Evolutionary conservation across 2,113 vertebrate genomes (phyloP), one percentile per base, ranked within the genome.

Genomic region (Ctenomys sociabilis): DNA sequence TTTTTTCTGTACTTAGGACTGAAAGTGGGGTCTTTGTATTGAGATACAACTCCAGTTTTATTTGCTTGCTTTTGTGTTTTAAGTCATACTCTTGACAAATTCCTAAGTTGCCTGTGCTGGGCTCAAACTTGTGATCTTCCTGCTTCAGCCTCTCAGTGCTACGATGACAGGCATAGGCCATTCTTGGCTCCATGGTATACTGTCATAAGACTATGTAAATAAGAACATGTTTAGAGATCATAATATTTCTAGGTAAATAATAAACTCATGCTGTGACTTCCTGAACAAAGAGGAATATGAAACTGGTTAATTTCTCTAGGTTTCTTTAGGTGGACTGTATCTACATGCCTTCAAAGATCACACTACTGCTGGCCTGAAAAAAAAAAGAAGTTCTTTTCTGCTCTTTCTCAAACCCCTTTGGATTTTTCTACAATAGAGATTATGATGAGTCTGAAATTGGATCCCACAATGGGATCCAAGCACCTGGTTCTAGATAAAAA

Each of bases 201-300:
- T 92, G 54, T 77, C 64, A 82, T 68, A 8, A 61, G 85, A 91
- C 72, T 16, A 77, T 37, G 21, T 37, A 85, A 66, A n/a, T 59
- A 89, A 92, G 28, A 3, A 12, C 22, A 1, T 68, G 54, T n/a
- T 37, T 90, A 77, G 40, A 91, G 26, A 75, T 88, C 43, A 10
- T 49, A 84, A 59, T 59, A 80, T 92, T 84, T 80, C 32, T 54
- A 87, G 73, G 70, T 83, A 91, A 91, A 61, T 68, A 87, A 59
- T 45, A 37, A 93, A 59, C 35, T 37, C 22, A 94, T 28, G 52
- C 0, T n/a, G 61, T 72, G 37, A 92, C 81, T 90, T 66, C 21
- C 5, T 81, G 64, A 90, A 91, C 83, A 43, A 78, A 88, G 37
- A 73, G 43, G 28, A 85, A 64, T 54, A 75, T 54, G 30, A 90